These are phyloP conservation scores for Tenualosa thibaudeaui DNA, from an alignment of 2,797 vertebrate genomes.

Conservation along the genomic window DNA sequence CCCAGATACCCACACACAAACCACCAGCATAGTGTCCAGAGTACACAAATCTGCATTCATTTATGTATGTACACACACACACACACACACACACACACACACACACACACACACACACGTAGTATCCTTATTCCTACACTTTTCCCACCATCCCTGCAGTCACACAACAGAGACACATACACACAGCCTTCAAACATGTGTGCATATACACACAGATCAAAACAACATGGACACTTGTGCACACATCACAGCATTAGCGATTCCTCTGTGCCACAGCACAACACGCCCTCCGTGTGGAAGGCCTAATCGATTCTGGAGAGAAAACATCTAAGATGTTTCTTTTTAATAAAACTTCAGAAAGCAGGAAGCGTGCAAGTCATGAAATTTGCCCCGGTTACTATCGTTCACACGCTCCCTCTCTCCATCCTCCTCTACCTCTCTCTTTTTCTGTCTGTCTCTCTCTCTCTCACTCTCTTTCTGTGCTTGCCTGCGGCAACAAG, in stretches of 20 bases:
- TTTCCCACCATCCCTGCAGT: not conserved
- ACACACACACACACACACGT: not conserved
- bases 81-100: not conserved
- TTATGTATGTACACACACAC: not conserved
- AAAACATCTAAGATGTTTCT: conserved; percentile 71
- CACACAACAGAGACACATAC: conserved; percentile 12
- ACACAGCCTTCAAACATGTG: not conserved
- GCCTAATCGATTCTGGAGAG: conserved; percentile 67
- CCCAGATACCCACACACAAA: not conserved
- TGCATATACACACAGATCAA: conserved; percentile 17
- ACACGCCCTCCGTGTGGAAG: conserved; percentile 53
- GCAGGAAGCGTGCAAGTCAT: conserved; percentile 75
- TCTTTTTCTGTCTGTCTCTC: conserved; percentile 13
- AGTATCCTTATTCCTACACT: not conserved
- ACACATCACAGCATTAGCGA: conserved; percentile 22
- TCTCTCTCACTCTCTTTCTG: not conserved
- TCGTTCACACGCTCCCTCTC: conserved; percentile 71
- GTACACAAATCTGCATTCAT: not conserved
- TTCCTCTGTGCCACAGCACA: conserved; percentile 28
- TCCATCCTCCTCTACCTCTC: not conserved
- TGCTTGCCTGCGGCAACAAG: conserved; percentile 49
- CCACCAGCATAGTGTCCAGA: not conserved
- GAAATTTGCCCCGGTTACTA: conserved; percentile 69
- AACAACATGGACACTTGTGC: conserved; percentile 6
- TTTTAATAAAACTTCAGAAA: conserved; percentile 73